phyloP scores from a whole-genome alignment of 2,888 invertebrate species.

The Nysson spinosus region DNA sequence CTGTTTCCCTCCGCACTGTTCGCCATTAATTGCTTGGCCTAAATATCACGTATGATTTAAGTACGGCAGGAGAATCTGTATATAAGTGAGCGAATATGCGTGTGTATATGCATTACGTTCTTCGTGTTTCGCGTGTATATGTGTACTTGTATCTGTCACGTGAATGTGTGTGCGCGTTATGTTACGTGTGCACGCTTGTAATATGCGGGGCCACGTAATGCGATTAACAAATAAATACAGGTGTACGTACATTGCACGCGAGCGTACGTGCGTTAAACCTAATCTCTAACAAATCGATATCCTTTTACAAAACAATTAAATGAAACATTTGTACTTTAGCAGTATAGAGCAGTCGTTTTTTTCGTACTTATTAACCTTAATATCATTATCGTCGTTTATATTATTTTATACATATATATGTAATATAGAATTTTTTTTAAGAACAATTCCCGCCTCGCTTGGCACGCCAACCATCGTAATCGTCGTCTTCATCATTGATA shows the following conservation, averaged over 20 bases:
- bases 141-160: neutral
- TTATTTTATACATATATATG: slow-evolving; percentile 64
- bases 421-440: slow-evolving; percentile 46
- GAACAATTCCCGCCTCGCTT: slow-evolving; percentile 63
- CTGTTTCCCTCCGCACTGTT: slow-evolving; percentile 18
- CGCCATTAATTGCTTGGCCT: slow-evolving; percentile 12
- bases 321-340: slow-evolving; percentile 78
- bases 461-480: slow-evolving; percentile 51
- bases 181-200: neutral
- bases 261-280: slow-evolving; percentile 44
- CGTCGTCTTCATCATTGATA: slow-evolving; percentile 38
- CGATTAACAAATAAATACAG: slow-evolving; percentile 61
- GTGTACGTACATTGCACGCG: slow-evolving; percentile 51
- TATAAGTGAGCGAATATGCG: neutral
- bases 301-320: slow-evolving; percentile 75
- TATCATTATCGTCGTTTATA: slow-evolving; percentile 65
- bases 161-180: neutral
- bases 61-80: neutral
- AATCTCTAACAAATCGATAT: slow-evolving; percentile 60
- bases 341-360: slow-evolving; percentile 77
- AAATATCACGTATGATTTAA: slow-evolving; percentile 3
- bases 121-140: neutral
- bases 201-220: slow-evolving; percentile 18
- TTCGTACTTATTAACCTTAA: slow-evolving; percentile 71
- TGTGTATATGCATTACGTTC: too few species aligned